These are phyloP conservation scores for Andrena flavipes DNA, from an alignment of 2,888 invertebrate genomes.

Conservation along the genomic window DNA sequence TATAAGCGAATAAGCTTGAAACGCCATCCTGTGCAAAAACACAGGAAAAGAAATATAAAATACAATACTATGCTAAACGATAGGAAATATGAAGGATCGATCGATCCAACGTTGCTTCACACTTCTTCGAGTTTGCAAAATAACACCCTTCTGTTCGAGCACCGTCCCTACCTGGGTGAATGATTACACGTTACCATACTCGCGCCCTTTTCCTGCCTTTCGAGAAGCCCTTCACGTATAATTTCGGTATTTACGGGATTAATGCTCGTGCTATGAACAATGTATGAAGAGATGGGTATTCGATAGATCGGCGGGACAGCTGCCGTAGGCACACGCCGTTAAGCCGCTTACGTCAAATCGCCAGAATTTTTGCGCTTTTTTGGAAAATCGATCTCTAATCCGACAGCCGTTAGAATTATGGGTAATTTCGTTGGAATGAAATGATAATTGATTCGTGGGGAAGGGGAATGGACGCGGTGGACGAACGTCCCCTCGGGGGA, in stretches of 20 bases:
- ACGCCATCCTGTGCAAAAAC: no score
- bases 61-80: no score
- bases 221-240: slow-evolving; percentile 67
- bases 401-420: slow-evolving; percentile 75
- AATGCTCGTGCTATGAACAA: slow-evolving; percentile 76
- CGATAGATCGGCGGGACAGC: slow-evolving; percentile 80
- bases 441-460: slow-evolving; percentile 74
- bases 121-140: not conserved
- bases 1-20: no score
- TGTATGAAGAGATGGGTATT: slow-evolving; percentile 76
- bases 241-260: slow-evolving; percentile 84
- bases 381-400: slow-evolving; percentile 77
- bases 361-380: slow-evolving; percentile 83
- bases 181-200: slow-evolving; percentile 29
- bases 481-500: slow-evolving; percentile 6
- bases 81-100: not conserved
- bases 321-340: slow-evolving; percentile 73
- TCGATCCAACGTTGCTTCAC: not conserved
- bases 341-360: slow-evolving; percentile 82
- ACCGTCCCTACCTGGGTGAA: slow-evolving; percentile 20
- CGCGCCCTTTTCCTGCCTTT: slow-evolving; percentile 39
- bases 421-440: slow-evolving; percentile 77
- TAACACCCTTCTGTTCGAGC: not conserved
- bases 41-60: no score
- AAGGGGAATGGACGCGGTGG: not conserved